Evolutionary conservation across 37 sponge, comb jelly and placozoan species (phyloP), one percentile per base, ranked within the genome.

Genomic region (Cliona cf. orientalis): DNA sequence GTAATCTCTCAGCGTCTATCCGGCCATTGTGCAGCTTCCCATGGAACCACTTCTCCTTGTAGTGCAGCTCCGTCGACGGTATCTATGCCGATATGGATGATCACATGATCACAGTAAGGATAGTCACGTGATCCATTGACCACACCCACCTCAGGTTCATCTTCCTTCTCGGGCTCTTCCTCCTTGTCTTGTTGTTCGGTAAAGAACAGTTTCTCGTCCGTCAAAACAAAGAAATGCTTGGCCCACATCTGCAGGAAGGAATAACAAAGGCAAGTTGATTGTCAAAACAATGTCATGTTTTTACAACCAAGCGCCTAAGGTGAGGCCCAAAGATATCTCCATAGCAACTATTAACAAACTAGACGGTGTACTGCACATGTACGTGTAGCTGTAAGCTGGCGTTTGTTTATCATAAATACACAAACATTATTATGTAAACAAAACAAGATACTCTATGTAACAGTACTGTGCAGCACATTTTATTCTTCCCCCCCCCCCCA

Each of bases 161-260:
- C 87, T 31, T 49, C 81, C 36, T 77, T 70, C 61, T 91, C 90
- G 5, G 68, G 49, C 42, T 96, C 94, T 40, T 83, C 84, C 66
- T 80, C 80, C 37, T 90, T 87, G 71, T 96, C 94, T 38, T 93
- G 89, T 57, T 93, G 88, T 35, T 83, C 79, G 6, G 91, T 90
- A 75, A 90, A 96, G 83, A 81, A 85, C 33, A 96, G 83, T 71
- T 90, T 87, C 21, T 81, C 70, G 31, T 78, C 28, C 14, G 86
- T 91, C 58, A 96, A 81, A 23, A 96, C 97, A 88, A 96, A 96
- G 89, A 81, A 96, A 40, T 93, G 97, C 7, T 68, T 80, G 2
- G 75, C 64, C 97, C 97, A 96, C 58, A 72, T 76, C 92, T 91
- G 60, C 41, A 59, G 35, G 42, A 60, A 38, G 55, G 60, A 2